Conservation (phyloP, 2,888 invertebrate genomes). For the Anorthoa munda region DNA sequence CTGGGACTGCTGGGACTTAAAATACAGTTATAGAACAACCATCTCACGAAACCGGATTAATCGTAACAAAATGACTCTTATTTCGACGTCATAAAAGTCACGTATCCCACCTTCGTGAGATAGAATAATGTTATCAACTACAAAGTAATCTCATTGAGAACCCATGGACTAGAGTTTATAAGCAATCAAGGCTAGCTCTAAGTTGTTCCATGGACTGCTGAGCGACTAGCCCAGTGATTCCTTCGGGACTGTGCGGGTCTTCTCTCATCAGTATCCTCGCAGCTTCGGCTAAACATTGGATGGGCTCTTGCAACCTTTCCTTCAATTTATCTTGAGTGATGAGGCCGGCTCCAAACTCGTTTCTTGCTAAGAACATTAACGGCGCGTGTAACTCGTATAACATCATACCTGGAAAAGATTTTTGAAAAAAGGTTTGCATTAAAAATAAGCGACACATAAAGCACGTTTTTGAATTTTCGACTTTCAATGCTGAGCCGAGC, state of each 20-base stretch:
- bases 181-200: constrained; percentile 81
- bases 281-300: constrained; percentile 92
- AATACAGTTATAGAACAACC: not conserved
- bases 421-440: too few species aligned
- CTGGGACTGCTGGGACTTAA: not conserved
- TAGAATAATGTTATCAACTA: not conserved
- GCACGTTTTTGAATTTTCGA: not conserved
- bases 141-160: not conserved
- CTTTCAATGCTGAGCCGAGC: not conserved
- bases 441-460: too few species aligned
- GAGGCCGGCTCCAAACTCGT: constrained; percentile 91
- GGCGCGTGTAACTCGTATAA: constrained; percentile 96
- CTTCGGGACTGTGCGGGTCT: constrained; percentile 92
- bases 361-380: constrained; percentile 93
- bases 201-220: constrained; percentile 87
- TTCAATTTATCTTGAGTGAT: constrained; percentile 92
- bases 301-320: constrained; percentile 92
- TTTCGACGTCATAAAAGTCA: too few species aligned
- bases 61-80: too few species aligned
- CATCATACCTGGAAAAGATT: constrained; percentile 91
- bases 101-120: too few species aligned
- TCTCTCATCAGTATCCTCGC: constrained; percentile 93
- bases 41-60: too few species aligned
- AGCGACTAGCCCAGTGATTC: constrained; percentile 92
- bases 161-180: constrained; percentile 67